Base-by-base conservation (phyloP, 2,113 vertebrate species). In the Misgurnus mizolepis region DNA sequence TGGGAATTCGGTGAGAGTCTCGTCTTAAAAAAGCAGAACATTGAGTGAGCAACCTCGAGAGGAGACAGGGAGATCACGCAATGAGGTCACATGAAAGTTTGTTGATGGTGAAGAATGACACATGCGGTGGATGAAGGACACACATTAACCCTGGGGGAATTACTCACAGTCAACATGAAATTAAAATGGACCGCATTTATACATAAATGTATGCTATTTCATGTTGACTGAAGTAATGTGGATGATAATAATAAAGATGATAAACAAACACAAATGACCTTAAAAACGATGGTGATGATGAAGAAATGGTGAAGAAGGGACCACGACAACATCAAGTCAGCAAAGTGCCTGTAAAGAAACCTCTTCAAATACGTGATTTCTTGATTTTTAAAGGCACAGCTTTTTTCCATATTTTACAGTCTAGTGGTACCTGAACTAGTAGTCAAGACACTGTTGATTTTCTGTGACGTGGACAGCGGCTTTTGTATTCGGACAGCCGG, bases 351-450 rank as follows among this genome's bases (percentile, higher is more conserved):
- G 78, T 22, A 60, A 76, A 84, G 18, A 80, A 61, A 78, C 9
- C 62, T 8, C 17, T 71, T 72, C 47, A 61, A 79, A 60, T 60
- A 79, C 85, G 73, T 91, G 90, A 79, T 83, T 81, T 83, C 12
- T 49, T 49, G 43, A 6, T 47, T 64, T 64, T n/a, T 18, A 4
- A 58, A 58, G 17, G 6, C 17, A 73, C 70, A 73, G 18, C 43
- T 8, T 64, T 17, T 66, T 41, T 66, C 17, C 11, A 0, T 6
- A 9, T 9, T 4, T 61, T 18, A 47, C 45, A 50, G 43, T 34
- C 43, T 49, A 49, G 12, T 27, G 4, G 86, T 94, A 98, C 97
- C 96, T 93, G 94, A 89, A 84, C 83, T 83, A 81, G 85, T 89
- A 80, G 84, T 86, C 82, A 83, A 86, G 85, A 83, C 80, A 92